Evolutionary conservation across 2,797 vertebrate species (phyloP).

Genomic region (Sebastes hopkinsi): DNA sequence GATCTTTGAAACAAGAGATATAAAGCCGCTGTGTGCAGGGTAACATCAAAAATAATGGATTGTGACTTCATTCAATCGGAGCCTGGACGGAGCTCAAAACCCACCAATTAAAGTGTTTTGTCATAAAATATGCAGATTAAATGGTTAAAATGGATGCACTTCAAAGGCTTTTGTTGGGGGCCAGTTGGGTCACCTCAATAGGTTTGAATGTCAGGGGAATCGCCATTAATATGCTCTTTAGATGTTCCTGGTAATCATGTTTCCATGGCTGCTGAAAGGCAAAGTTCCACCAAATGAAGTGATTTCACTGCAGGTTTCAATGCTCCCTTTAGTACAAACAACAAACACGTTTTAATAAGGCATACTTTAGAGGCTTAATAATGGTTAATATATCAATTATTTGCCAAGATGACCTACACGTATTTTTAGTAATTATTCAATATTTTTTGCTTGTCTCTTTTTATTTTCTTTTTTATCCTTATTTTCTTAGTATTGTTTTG

Average conservation of each 20-base stretch:
- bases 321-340: constrained; percentile 6
- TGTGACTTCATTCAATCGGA: constrained; percentile 64
- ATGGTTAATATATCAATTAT: neutral
- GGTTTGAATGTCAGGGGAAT: constrained; percentile 68
- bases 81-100: constrained; percentile 70
- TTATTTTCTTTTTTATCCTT: too few relatives aligned
- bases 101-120: constrained; percentile 80
- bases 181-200: constrained; percentile 65
- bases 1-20: constrained; percentile 70
- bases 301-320: constrained; percentile 19
- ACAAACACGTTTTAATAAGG: neutral
- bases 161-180: constrained; percentile 73
- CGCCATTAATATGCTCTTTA: constrained; percentile 63
- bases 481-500: too few relatives aligned
- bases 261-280: constrained; percentile 12
- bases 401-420: neutral
- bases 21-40: constrained; percentile 59
- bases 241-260: constrained; percentile 58
- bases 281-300: constrained; percentile 20
- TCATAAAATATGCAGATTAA: constrained; percentile 80
- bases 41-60: constrained; percentile 75
- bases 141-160: constrained; percentile 77
- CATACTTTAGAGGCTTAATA: neutral
- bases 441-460: too few relatives aligned
- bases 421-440: too few relatives aligned